Evolutionary conservation across 2,888 invertebrate species (phyloP).

Genomic region (Netelia fuscicornis): DNA sequence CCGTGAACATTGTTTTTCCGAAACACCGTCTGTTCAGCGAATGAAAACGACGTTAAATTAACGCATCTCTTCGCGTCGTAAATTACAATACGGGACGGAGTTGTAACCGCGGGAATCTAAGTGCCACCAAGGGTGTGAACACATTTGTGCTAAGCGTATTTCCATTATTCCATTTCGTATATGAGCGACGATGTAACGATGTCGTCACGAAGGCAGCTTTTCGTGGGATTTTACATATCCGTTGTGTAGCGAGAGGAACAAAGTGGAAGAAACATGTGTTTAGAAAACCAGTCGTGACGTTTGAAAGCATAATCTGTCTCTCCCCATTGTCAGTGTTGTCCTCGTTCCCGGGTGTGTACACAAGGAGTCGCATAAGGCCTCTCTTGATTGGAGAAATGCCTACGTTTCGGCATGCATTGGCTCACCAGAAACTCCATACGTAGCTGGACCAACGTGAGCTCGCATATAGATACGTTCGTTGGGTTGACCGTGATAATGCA

Average conservation of each 20-base stretch:
- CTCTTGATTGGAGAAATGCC: constrained; percentile 42
- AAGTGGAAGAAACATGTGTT: not conserved
- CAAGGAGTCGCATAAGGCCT: constrained; percentile 24
- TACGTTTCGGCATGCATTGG: not conserved
- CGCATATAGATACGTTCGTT: constrained; percentile 32
- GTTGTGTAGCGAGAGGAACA: not conserved
- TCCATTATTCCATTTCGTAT: not conserved
- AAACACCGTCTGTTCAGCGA: not conserved
- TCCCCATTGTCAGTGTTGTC: not conserved
- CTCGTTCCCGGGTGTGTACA: not conserved
- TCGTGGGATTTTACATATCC: not conserved
- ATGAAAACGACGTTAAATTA: constrained; percentile 22
- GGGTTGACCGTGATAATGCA: constrained; percentile 31
- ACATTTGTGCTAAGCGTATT: not conserved
- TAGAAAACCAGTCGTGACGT: too few relatives aligned
- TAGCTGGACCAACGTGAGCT: not conserved
- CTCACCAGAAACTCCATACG: constrained; percentile 1
- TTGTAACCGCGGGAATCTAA: constrained; percentile 8
- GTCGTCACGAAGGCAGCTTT: not conserved
- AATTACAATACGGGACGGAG: not conserved
- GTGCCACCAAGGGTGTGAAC: not conserved
- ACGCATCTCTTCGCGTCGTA: not conserved
- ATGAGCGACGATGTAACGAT: not conserved
- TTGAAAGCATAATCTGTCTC: too few relatives aligned
- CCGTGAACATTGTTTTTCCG: too few relatives aligned